Percentiles rank a stretch among this genome's conserved stretches.
phyloP scores from a whole-genome alignment of 92 coral and sea anemone species.

The Metridium senile region DNA sequence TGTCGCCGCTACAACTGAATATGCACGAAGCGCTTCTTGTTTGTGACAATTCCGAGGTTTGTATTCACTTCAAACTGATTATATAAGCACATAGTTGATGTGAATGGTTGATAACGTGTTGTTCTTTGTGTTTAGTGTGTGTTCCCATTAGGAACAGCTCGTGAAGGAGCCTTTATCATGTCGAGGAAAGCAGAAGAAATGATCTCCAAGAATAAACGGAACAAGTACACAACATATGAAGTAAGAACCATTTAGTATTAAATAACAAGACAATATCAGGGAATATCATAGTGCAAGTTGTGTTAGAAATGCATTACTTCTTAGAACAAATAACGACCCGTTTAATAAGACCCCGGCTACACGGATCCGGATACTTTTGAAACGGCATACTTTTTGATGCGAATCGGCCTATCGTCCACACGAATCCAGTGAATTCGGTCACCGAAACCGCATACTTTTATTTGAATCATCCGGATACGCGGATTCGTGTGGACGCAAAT shows the following conservation, averaged over 20 bases:
- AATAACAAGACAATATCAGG: not conserved
- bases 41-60: slow-evolving; percentile 87
- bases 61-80: not conserved
- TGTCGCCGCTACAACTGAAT: slow-evolving; percentile 66
- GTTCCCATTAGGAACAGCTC: slow-evolving; percentile 64
- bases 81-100: not conserved
- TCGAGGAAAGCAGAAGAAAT: slow-evolving; percentile 53
- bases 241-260: slow-evolving; percentile 3
- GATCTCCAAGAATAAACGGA: slow-evolving; percentile 49
- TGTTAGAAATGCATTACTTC: no score
- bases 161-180: slow-evolving; percentile 39
- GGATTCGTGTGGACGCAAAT: no score
- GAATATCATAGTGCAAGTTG: no score
- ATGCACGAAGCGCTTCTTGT: slow-evolving; percentile 85
- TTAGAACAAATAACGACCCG: no score
- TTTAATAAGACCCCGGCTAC: no score
- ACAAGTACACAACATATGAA: slow-evolving; percentile 32
- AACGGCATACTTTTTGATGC: no score
- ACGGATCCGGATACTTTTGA: no score
- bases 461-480: no score
- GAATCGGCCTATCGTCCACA: no score
- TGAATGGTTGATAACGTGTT: not conserved
- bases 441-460: no score
- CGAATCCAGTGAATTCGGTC: no score
- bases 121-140: slow-evolving; percentile 56